phyloP scores from a whole-genome alignment of 2,797 vertebrate species.

The Otus scops region DNA sequence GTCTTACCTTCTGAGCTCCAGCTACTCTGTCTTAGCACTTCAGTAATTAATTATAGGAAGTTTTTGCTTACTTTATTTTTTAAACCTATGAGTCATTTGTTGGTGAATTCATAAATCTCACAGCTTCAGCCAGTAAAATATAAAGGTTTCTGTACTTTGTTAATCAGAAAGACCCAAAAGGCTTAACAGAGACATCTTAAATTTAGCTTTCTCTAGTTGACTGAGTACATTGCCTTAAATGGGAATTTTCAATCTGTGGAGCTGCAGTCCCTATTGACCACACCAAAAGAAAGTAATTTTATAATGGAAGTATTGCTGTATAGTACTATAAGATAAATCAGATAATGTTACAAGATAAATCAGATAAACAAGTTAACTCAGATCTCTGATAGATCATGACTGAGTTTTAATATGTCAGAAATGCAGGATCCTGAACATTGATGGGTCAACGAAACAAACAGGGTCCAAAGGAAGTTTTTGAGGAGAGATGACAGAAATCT shows the following conservation, averaged over 20 bases:
- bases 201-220: slow-evolving; percentile 50
- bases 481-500: not conserved
- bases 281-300: not conserved
- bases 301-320: not conserved
- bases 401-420: not conserved
- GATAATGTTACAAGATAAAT: not conserved
- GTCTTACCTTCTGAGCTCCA: not conserved
- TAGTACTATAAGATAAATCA: not conserved
- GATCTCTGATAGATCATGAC: not conserved
- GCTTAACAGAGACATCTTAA: slow-evolving; percentile 45
- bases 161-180: slow-evolving; percentile 33
- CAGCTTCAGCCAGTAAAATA: not conserved
- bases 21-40: not conserved
- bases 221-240: slow-evolving; percentile 55
- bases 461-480: not conserved
- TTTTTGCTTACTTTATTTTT: slow-evolving; percentile 50
- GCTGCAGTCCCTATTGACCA: slow-evolving; percentile 14
- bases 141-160: slow-evolving; percentile 23
- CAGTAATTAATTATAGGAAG: slow-evolving; percentile 51
- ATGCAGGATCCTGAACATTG: not conserved
- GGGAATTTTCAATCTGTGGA: slow-evolving; percentile 30
- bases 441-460: not conserved
- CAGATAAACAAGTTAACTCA: not conserved
- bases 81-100: slow-evolving; percentile 33
- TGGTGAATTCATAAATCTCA: slow-evolving; percentile 38